Base-by-base conservation (phyloP, 2,113 vertebrate species). In the Oenanthe melanoleuca region DNA sequence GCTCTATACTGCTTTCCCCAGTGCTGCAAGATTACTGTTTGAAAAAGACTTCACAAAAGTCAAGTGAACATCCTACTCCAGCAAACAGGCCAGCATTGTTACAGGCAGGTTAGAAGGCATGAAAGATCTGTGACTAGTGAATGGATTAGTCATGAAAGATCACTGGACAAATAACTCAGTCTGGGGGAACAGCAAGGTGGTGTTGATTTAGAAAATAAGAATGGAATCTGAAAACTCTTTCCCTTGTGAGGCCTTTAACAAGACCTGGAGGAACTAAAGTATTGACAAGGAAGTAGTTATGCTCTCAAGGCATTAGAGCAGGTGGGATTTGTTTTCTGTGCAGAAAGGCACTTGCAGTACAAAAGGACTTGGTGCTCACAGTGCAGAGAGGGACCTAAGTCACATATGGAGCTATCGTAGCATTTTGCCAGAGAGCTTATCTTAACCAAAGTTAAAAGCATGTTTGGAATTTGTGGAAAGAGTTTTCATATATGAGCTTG, bases 351-450 rank as follows among this genome's bases (percentile, higher is more conserved):
- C n/a, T 59, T 81, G 37, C 26, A 53, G 57, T 79, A 34, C 11
- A 44, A 19, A 90, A 82, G 53, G 10, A 6, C 26, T 53, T 40
- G 25, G 12, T 0, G 2, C 59, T 93, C 0, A 0, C 50, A 28
- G 44, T 6, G 4, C 38, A 34, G 31, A 11, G 42, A 65, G 47
- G 45, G 19, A 38, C 1, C 1, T 38, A 49, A 61, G 60, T 34
- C 56, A 9, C 13, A 4, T 8, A 20, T 1, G 15, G 28, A 88
- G 42, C 42, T 79, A 12, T 33, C 0, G 0, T 9, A 37, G 12
- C 17, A 13, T 69, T 92, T 90, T 80, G 21, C 47, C 7, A 8
- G 64, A 86, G 45, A 91, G 25, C 26, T 85, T 69, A 21, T 65
- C 28, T 80, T 61, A 81, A 40, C n/a, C 4, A 10, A 31, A 90